These are phyloP conservation scores for Orius laevigatus DNA, from an alignment of 1,140 invertebrate genomes.

Conservation along the genomic window DNA sequence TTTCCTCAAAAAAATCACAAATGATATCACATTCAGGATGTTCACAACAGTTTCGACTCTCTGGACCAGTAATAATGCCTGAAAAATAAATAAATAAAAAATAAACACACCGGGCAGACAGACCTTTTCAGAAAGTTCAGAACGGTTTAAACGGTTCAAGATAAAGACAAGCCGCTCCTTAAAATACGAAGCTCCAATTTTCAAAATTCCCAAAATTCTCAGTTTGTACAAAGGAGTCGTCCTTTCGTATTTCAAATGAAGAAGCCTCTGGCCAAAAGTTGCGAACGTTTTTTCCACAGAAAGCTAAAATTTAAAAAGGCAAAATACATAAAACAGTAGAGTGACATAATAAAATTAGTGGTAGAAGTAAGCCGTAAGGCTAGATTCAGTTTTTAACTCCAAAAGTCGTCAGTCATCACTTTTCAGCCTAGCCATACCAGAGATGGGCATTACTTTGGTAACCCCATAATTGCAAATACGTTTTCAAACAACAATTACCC, in stretches of 20 bases:
- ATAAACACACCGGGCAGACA: neutral
- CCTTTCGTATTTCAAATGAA: conserved; percentile 9
- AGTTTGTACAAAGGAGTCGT: neutral
- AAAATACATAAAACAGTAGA: too few relatives aligned
- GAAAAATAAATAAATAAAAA: neutral
- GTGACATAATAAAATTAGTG: too few relatives aligned
- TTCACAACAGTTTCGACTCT: conserved; percentile 31
- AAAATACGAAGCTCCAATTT: conserved; percentile 10
- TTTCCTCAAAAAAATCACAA: conserved; percentile 40
- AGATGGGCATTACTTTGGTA: too few relatives aligned
- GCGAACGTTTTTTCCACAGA: conserved; percentile 11
- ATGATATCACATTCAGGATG: conserved; percentile 39
- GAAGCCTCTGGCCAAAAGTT: conserved; percentile 14
- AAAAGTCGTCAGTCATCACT: too few relatives aligned
- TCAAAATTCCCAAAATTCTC: conserved; percentile 5
- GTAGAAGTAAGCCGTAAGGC: too few relatives aligned
- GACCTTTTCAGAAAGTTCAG: neutral
- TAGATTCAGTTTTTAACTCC: too few relatives aligned
- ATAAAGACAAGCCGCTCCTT: conserved; percentile 8
- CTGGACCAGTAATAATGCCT: neutral
- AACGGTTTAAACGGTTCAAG: neutral
- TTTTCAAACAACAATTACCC: too few relatives aligned
- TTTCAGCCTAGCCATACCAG: too few relatives aligned
- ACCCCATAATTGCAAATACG: too few relatives aligned
- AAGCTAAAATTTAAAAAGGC: conserved; percentile 7